Percentiles rank a stretch among this genome's conserved stretches.
These are phyloP conservation scores for Serinus canaria DNA, from an alignment of 2,113 vertebrate genomes.

Conservation along the genomic window DNA sequence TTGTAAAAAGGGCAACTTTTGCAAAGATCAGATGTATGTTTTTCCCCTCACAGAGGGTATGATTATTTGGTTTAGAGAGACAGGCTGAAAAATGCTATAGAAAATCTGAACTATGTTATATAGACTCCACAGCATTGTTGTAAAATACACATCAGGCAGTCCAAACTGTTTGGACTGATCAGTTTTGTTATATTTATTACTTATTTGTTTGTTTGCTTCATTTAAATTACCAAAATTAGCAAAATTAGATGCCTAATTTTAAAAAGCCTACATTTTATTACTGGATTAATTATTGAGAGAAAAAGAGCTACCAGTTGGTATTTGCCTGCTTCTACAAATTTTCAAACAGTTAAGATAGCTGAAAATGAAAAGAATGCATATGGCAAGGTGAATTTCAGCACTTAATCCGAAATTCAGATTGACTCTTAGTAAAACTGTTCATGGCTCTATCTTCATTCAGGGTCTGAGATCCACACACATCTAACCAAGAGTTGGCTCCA, in stretches of 20 bases:
- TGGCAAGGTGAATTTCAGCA: neutral
- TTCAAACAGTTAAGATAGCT: neutral
- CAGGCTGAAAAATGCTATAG: neutral
- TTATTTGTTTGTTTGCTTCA: neutral
- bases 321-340: neutral
- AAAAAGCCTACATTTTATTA: neutral
- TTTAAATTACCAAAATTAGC: neutral
- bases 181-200: neutral
- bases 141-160: neutral
- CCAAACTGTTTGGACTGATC: neutral
- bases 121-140: neutral
- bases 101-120: neutral
- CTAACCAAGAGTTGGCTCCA: neutral
- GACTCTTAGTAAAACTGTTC: neutral
- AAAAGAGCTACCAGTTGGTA: neutral
- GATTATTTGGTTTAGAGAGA: neutral
- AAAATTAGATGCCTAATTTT: neutral
- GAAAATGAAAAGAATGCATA: neutral
- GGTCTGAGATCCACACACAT: neutral
- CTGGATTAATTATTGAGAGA: neutral
- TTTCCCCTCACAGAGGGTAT: neutral
- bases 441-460: neutral
- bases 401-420: neutral
- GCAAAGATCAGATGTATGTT: neutral
- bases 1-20: neutral